These are phyloP conservation scores for Trematomus loennbergii DNA, from an alignment of 2,113 vertebrate genomes.

Conservation along the genomic window DNA sequence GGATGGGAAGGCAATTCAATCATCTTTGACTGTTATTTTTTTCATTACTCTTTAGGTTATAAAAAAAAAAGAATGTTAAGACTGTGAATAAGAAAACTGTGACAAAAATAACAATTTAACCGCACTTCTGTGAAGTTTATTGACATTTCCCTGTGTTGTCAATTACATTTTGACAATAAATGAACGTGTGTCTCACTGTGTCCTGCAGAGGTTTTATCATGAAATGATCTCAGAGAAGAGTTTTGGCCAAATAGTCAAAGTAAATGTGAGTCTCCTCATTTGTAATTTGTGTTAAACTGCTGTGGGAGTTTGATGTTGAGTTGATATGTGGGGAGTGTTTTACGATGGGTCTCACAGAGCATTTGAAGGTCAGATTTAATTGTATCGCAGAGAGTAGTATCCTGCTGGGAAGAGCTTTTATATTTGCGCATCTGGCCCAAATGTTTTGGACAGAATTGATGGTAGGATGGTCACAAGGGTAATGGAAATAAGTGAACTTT, in stretches of 20 bases:
- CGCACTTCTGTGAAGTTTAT: neutral
- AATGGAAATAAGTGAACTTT: neutral
- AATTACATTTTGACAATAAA: neutral
- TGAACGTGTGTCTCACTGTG: neutral
- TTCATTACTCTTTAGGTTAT: neutral
- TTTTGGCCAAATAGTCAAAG: neutral
- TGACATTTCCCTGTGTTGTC: conserved; percentile 4
- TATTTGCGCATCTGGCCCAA: neutral
- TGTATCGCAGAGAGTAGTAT: neutral
- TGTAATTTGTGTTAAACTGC: neutral
- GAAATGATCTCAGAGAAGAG: neutral
- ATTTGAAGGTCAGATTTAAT: conserved; percentile 42
- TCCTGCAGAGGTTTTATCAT: neutral
- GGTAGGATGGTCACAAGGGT: neutral
- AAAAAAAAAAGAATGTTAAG: neutral
- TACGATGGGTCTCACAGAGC: neutral
- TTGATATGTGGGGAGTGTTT: conserved; percentile 19
- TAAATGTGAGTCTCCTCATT: neutral
- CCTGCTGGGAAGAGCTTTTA: neutral
- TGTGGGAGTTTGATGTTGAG: neutral
- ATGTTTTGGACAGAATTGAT: neutral
- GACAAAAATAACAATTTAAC: neutral
- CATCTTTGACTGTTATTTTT: conserved; percentile 3
- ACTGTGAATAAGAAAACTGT: neutral
- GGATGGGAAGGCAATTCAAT: neutral